phyloP scores from a whole-genome alignment of 2,113 vertebrate species.

The Piprites chloris region DNA sequence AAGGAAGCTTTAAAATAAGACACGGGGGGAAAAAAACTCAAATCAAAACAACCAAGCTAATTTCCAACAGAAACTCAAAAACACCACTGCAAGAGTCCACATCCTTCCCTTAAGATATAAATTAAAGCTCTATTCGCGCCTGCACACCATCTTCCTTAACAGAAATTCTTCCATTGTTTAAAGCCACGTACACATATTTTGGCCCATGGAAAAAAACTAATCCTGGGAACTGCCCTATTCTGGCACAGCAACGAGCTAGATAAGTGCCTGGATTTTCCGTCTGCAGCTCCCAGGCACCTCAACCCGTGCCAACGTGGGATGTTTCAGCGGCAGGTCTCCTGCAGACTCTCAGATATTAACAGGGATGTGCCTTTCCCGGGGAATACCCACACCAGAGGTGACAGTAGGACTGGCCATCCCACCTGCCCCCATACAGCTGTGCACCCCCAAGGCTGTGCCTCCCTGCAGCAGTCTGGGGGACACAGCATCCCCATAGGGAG shows the following conservation, averaged over 20 bases:
- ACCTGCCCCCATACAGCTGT: background rate
- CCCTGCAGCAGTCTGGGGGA: background rate
- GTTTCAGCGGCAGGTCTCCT: rapidly evolving
- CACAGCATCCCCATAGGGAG: background rate
- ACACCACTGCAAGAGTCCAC: background rate
- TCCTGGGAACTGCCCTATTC: background rate
- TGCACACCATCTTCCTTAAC: background rate
- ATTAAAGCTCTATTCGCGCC: background rate
- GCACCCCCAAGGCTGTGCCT: background rate
- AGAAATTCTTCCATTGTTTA: constrained; percentile 54
- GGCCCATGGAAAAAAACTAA: background rate
- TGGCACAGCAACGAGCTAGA: background rate
- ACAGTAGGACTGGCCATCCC: background rate
- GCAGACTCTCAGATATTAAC: background rate
- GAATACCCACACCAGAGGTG: background rate
- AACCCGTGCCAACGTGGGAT: rapidly evolving
- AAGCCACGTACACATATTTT: constrained; percentile 6
- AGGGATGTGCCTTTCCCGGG: background rate
- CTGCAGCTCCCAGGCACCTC: background rate
- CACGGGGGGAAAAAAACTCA: too few relatives aligned
- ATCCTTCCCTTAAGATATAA: constrained; percentile 28
- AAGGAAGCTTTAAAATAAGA: background rate
- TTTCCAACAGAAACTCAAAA: constrained; percentile 19
- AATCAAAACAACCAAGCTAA: background rate
- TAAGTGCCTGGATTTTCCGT: constrained; percentile 25